These are phyloP conservation scores for Thunnus maccoyii DNA, from an alignment of 2,113 vertebrate genomes.

Conservation along the genomic window DNA sequence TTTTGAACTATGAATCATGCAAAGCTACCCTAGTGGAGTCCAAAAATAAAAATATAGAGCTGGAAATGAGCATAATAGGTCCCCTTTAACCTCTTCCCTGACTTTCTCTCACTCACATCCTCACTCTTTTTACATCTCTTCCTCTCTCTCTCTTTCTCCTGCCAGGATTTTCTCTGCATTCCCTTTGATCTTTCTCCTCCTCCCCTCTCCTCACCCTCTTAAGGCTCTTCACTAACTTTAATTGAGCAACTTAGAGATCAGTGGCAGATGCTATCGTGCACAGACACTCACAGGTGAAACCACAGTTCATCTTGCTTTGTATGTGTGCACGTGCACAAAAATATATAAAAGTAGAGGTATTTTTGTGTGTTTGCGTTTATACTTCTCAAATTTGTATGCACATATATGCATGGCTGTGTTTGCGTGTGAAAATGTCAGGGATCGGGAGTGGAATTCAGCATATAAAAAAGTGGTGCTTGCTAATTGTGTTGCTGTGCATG, in stretches of 20 bases:
- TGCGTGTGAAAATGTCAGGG: slow-evolving; percentile 38
- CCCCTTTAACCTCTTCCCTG: slow-evolving; percentile 22
- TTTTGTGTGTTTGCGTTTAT: slow-evolving; percentile 28
- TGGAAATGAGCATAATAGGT: too few relatives aligned
- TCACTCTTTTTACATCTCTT: slow-evolving; percentile 8
- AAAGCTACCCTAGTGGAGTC: not conserved
- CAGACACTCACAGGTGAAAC: slow-evolving; percentile 38
- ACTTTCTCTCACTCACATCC: slow-evolving; percentile 7
- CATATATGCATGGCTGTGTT: not conserved
- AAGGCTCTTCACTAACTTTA: slow-evolving; percentile 59
- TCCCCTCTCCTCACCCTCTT: slow-evolving; percentile 28
- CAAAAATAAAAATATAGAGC: not conserved
- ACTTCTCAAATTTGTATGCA: slow-evolving; percentile 27
- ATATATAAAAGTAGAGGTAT: slow-evolving; percentile 7
- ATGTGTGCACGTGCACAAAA: not conserved
- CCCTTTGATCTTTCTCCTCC: slow-evolving; percentile 58
- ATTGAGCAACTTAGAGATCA: slow-evolving; percentile 67
- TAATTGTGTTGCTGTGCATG: slow-evolving; percentile 70
- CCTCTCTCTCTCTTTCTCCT: slow-evolving; percentile 26
- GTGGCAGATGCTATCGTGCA: slow-evolving; percentile 34
- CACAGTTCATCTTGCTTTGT: slow-evolving; percentile 11
- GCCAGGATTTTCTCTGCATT: slow-evolving; percentile 46
- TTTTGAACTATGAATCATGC: too few relatives aligned
- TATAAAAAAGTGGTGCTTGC: slow-evolving; percentile 43
- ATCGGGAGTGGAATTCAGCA: slow-evolving; percentile 33